Evolutionary conservation across 92 coral and sea anemone species (phyloP).

Genomic region (Palythoa heliodiscus): DNA sequence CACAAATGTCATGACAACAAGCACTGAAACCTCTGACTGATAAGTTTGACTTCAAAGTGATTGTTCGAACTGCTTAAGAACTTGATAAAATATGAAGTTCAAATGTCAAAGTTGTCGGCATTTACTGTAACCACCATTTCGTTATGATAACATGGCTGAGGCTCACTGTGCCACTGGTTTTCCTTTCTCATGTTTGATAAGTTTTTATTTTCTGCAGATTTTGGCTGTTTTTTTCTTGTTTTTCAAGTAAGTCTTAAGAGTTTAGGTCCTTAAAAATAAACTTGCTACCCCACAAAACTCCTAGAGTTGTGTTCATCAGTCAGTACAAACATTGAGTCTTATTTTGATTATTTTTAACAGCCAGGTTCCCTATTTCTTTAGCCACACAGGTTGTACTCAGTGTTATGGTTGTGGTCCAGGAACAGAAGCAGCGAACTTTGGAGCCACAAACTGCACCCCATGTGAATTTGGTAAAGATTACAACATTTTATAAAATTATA

Average conservation of each 20-base stretch:
- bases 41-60: too few relatives aligned
- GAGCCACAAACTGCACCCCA: slow-evolving; percentile 2
- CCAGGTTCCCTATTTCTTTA: neutral
- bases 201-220: too few relatives aligned
- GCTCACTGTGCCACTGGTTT: neutral
- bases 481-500: neutral
- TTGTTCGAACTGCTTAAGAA: too few relatives aligned
- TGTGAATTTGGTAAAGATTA: slow-evolving; percentile 3
- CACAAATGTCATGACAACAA: too few relatives aligned
- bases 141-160: too few relatives aligned
- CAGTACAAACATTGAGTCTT: neutral
- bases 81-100: too few relatives aligned
- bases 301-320: neutral
- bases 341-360: neutral
- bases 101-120: too few relatives aligned
- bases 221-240: too few relatives aligned
- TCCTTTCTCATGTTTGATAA: neutral
- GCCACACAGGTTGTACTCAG: slow-evolving; percentile 20
- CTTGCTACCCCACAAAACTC: neutral
- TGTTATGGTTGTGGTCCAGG: slow-evolving; percentile 35
- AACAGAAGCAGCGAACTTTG: slow-evolving; percentile 13
- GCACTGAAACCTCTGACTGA: too few relatives aligned
- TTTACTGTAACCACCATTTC: too few relatives aligned
- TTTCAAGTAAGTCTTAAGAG: too few relatives aligned
- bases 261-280: neutral